Percentiles rank a stretch among this genome's conserved stretches.
These are phyloP conservation scores for Caracal caracal DNA, from an alignment of 2,113 vertebrate species.

Conservation along the genomic window DNA sequence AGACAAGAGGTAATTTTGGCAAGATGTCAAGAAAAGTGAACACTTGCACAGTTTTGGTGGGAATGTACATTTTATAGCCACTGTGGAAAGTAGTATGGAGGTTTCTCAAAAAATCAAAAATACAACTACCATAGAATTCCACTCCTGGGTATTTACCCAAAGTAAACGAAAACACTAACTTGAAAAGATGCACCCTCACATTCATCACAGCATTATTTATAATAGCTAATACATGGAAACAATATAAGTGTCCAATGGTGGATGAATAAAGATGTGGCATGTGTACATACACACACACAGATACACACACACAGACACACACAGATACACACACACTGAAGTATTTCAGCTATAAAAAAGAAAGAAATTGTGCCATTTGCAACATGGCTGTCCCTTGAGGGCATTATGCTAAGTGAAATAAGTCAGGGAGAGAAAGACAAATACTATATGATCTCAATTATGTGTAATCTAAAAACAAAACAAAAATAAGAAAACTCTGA, in stretches of 20 bases:
- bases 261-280: background rate
- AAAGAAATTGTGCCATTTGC: background rate
- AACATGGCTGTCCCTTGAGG: background rate
- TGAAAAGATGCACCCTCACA: background rate
- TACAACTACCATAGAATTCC: background rate
- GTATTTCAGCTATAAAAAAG: background rate
- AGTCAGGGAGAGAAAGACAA: background rate
- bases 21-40: background rate
- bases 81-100: background rate
- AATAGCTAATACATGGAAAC: background rate
- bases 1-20: background rate
- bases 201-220: background rate
- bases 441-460: background rate
- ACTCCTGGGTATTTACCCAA: background rate
- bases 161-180: background rate
- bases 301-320: background rate
- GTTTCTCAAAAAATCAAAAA: background rate
- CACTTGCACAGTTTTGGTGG: background rate
- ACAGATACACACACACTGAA: background rate
- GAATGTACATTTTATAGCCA: background rate
- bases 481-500: background rate
- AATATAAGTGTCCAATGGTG: background rate
- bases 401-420: background rate
- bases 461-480: background rate
- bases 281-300: too few relatives aligned